Conservation (phyloP, 1,140 invertebrate genomes). For the Leptoteleia sp. region DNA sequence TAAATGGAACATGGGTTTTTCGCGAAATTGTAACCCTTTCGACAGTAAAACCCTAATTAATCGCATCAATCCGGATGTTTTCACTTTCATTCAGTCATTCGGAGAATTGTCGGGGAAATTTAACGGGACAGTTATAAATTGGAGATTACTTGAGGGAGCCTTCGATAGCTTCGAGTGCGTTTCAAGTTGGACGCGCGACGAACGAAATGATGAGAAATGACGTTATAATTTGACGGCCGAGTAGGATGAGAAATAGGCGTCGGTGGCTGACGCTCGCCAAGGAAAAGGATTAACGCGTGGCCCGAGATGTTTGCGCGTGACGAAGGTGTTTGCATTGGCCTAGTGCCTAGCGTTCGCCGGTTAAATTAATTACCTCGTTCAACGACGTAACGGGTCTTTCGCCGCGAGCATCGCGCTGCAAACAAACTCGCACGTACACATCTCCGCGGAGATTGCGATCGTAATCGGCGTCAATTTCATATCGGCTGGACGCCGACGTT, state of each 20-base stretch:
- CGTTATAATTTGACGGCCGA: slow-evolving; percentile 18
- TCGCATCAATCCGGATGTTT: no score
- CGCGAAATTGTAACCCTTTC: no score
- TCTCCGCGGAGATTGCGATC: slow-evolving; percentile 21
- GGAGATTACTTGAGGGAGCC: no score
- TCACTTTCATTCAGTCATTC: no score
- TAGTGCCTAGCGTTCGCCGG: slow-evolving; percentile 76
- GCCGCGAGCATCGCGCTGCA: slow-evolving; percentile 62
- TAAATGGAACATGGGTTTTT: no score
- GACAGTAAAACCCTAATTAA: no score
- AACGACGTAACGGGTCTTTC: slow-evolving; percentile 78
- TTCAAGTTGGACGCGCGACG: no score
- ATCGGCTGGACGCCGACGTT: slow-evolving; percentile 23
- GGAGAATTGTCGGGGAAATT: no score
- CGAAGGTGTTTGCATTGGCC: slow-evolving; percentile 80
- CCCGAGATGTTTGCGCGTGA: slow-evolving; percentile 62
- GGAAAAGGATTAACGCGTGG: slow-evolving; percentile 60
- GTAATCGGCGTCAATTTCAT: slow-evolving; percentile 58
- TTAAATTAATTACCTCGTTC: slow-evolving; percentile 80
- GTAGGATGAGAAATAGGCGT: slow-evolving; percentile 14
- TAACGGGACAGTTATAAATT: no score
- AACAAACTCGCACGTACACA: slow-evolving; percentile 53
- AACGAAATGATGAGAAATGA: not conserved
- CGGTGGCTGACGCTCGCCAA: slow-evolving; percentile 46
- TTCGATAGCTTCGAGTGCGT: no score